Evolutionary conservation across 2,797 vertebrate species (phyloP).

Genomic region (Myotis vivesi): DNA sequence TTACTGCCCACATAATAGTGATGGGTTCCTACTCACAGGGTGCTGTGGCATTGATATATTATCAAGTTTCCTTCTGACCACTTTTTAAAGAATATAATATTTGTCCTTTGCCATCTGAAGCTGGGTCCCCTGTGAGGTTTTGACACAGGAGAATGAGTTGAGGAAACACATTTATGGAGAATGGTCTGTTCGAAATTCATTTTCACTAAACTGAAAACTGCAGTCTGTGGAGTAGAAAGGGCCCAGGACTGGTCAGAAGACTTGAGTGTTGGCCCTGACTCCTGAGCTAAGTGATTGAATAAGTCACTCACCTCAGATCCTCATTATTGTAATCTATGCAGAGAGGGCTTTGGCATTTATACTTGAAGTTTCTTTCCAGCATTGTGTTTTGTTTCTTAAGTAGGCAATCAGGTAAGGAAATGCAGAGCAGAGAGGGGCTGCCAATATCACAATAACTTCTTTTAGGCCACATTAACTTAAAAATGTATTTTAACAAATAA

Average conservation of each 20-base stretch:
- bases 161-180: background rate
- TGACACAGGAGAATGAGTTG: background rate
- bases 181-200: background rate
- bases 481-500: slow-evolving; percentile 22
- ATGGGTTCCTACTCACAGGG: background rate
- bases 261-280: background rate
- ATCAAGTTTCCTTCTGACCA: background rate
- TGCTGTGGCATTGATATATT: background rate
- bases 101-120: background rate
- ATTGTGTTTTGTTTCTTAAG: slow-evolving; percentile 33
- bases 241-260: background rate
- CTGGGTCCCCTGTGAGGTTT: background rate
- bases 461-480: background rate
- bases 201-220: background rate
- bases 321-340: background rate
- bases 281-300: background rate
- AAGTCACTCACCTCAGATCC: background rate
- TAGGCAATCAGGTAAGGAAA: slow-evolving; percentile 25
- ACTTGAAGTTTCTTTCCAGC: slow-evolving; percentile 10
- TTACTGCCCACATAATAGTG: background rate
- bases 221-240: background rate
- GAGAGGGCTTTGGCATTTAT: background rate
- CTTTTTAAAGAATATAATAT: background rate
- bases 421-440: background rate
- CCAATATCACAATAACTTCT: background rate